Conservation (phyloP, 2,113 vertebrate genomes). For the Ceyx cyanopectus region DNA sequence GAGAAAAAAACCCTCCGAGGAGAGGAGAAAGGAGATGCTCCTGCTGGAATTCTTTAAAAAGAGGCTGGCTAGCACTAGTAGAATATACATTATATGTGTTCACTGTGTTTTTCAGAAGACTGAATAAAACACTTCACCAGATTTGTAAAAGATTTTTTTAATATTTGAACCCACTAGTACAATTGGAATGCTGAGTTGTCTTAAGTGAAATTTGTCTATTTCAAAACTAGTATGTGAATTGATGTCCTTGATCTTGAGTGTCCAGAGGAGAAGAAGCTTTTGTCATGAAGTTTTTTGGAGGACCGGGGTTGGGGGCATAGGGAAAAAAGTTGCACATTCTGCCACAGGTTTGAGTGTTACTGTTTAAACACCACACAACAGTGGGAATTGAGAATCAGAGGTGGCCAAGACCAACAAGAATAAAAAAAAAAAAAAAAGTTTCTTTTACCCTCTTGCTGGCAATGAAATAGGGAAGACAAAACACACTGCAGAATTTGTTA, state of each 20-base stretch:
- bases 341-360: neutral
- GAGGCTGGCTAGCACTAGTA: neutral
- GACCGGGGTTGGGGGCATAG: fast-evolving
- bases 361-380: neutral
- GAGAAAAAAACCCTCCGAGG: neutral
- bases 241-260: neutral
- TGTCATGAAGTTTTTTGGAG: neutral
- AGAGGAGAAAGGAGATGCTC: neutral
- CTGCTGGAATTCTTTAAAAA: neutral
- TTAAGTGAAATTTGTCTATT: neutral
- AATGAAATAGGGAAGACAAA: neutral
- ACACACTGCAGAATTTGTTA: neutral
- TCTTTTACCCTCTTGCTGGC: neutral
- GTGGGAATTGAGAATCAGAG: neutral
- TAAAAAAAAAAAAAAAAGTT: neutral
- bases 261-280: neutral
- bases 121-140: neutral
- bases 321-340: neutral
- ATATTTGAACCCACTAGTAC: neutral
- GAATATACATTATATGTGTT: neutral
- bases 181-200: neutral
- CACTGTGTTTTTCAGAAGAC: neutral
- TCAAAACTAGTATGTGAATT: neutral
- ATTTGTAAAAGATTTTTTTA: neutral
- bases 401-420: neutral